Evolutionary conservation across 64 coral and sea anemone genomes (phyloP), one percentile per base, ranked within the genome.

Genomic region (Stichodactyla mertensii): DNA sequence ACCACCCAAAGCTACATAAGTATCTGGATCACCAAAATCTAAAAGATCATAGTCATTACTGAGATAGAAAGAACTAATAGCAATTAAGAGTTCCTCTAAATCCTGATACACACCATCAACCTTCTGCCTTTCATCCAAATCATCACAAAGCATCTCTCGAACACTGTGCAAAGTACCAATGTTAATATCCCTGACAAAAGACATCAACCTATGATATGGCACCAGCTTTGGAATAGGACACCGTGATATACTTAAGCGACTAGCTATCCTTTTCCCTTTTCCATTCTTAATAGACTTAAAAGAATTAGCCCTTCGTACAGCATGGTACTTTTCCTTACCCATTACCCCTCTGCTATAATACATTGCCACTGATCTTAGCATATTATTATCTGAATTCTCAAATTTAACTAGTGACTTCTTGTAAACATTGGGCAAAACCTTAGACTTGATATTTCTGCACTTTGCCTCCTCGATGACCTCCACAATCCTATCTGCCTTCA

Each of bases 131-230:
- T 93, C 70, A 64, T 86, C 87, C 26, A 84, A 51, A 89, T 93
- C 92, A 79, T 16, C 52, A 78, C 92, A 93, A 70, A 93, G 89
- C 14, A 77, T 55, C 67, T 89, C 87, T 55, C 71, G 55, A 83
- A 93, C 87, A 89, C 83, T 89, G 66, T 89, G 87, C 55, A 93
- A 67, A 62, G 87, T 93, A 80, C 92, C 92, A 80, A 89, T 87
- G 88, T 93, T 86, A 89, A 93, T 89, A 89, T 80, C 79, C 89
- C 31, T 36, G 31, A 36, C 2, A 36, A 36, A 36, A 36, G 31
- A 36, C 31, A 36, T 36, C 31, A 36, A 86, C 70, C 80, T 93
- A 52, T 93, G 54, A 86, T 93, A 89, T 36, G 92, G 92, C 5
- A 93, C 83, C 78, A 93, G 61, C 67, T 71, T 71, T 71, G 67